A percentile compares a stretch with the other conserved stretches of the same genome.
These are phyloP conservation scores for Drosophila persimilis DNA, from an alignment of 1,140 invertebrate species.

Conservation along the genomic window DNA sequence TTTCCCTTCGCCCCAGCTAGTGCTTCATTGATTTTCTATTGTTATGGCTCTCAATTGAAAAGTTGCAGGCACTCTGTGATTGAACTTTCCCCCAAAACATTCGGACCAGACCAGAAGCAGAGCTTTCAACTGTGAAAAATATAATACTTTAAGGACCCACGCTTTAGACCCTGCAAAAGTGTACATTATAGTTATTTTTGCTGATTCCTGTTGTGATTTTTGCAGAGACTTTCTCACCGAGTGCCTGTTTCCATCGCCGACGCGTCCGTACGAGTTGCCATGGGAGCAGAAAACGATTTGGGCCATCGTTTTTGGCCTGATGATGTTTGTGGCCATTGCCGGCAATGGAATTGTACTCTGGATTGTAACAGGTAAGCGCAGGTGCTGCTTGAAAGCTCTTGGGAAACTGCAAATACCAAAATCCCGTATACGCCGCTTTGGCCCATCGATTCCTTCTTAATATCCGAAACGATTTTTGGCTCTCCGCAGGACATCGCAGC, in stretches of 20 bases:
- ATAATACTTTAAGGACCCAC: too few relatives aligned
- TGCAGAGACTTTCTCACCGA: slow-evolving; percentile 81
- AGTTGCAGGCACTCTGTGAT: slow-evolving; percentile 36
- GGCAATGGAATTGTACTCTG: slow-evolving; percentile 95
- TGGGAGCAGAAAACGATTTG: slow-evolving; percentile 86
- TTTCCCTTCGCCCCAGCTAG: slow-evolving; percentile 36
- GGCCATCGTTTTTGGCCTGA: slow-evolving; percentile 88
- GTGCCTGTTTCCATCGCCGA: slow-evolving; percentile 81
- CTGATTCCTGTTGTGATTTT: slow-evolving; percentile 9
- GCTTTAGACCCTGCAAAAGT: too few relatives aligned
- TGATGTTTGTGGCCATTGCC: slow-evolving; percentile 90
- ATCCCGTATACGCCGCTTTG: slow-evolving; percentile 48
- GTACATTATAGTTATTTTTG: neutral
- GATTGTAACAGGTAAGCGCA: slow-evolving; percentile 91
- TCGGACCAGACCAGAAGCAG: neutral
- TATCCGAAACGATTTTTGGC: slow-evolving; percentile 40
- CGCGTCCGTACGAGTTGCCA: slow-evolving; percentile 79
- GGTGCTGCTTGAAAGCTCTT: slow-evolving; percentile 27
- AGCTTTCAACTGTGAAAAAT: slow-evolving; percentile 10
- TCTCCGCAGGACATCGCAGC: slow-evolving; percentile 88
- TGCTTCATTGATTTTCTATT: slow-evolving; percentile 67
- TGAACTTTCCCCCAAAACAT: slow-evolving; percentile 27
- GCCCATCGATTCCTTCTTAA: slow-evolving; percentile 16
- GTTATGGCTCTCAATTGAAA: slow-evolving; percentile 40
- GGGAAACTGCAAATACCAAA: neutral